Conservation (phyloP, 2,797 vertebrate genomes). For the Mus spretus region DNA sequence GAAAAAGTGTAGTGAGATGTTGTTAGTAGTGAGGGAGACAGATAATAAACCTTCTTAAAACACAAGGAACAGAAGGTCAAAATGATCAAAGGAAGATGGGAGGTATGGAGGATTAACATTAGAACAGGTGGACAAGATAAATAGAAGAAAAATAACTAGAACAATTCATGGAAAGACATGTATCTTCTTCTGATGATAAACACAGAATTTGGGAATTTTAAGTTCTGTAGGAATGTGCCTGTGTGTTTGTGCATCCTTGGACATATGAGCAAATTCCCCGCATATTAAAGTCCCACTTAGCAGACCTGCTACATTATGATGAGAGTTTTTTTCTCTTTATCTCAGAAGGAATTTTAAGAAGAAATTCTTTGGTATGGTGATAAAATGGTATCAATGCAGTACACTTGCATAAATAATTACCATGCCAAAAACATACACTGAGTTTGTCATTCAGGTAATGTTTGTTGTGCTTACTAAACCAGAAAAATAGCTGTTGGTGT, state of each 20-base stretch:
- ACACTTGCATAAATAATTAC: not conserved
- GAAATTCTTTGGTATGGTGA: not conserved
- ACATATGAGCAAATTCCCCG: fast-evolving
- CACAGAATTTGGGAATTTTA: not conserved
- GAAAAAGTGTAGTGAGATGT: too few relatives aligned
- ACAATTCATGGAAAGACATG: fast-evolving
- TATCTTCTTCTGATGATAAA: too few relatives aligned
- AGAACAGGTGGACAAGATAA: not conserved
- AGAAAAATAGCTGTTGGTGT: fast-evolving
- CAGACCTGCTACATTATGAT: not conserved
- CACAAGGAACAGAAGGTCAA: too few relatives aligned
- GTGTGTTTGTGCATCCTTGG: fast-evolving
- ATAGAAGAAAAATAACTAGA: not conserved
- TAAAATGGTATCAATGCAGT: not conserved
- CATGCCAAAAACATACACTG: not conserved
- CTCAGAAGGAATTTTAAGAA: not conserved
- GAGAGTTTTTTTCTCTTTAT: not conserved
- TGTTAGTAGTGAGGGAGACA: not conserved
- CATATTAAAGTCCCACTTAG: too few relatives aligned
- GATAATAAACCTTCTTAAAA: not conserved
- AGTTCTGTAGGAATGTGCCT: not conserved
- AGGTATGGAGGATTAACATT: not conserved
- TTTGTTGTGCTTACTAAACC: not conserved
- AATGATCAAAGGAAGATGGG: not conserved
- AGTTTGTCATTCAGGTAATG: not conserved